phyloP scores from a whole-genome alignment of 2,888 invertebrate genomes.

The Diadegma fenestrale region DNA sequence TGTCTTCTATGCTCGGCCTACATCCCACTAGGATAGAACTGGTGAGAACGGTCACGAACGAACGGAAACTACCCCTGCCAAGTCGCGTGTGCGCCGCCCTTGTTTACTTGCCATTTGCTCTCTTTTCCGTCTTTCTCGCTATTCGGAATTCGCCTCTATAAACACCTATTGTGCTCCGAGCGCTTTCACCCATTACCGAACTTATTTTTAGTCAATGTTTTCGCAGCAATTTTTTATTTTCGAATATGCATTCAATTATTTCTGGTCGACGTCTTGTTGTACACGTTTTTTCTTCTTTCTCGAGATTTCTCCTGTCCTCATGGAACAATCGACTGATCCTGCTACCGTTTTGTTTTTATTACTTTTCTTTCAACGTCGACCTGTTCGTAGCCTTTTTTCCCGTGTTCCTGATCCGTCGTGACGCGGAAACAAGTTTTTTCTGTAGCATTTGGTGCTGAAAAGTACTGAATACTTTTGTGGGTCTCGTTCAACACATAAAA shows the following conservation, averaged over 20 bases:
- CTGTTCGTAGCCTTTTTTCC: too few relatives aligned
- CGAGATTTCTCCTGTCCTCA: too few relatives aligned
- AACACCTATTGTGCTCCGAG: not conserved
- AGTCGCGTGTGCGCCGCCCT: constrained; percentile 51
- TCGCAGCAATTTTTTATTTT: not conserved
- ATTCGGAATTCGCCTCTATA: not conserved
- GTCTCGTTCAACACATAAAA: too few relatives aligned
- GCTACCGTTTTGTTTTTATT: too few relatives aligned
- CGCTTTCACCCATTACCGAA: not conserved
- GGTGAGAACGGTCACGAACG: constrained; percentile 46
- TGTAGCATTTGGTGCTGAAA: too few relatives aligned
- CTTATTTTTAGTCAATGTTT: not conserved
- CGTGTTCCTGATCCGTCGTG: too few relatives aligned
- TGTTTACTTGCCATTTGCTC: constrained; percentile 30
- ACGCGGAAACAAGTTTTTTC: too few relatives aligned
- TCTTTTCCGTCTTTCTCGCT: not conserved
- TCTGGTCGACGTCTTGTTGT: not conserved
- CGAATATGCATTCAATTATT: not conserved
- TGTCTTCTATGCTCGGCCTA: constrained; percentile 50
- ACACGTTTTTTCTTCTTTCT: too few relatives aligned
- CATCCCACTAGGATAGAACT: constrained; percentile 47
- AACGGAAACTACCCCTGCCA: constrained; percentile 37
- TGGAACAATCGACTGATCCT: too few relatives aligned
- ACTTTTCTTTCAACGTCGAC: too few relatives aligned
- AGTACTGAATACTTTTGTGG: too few relatives aligned